A percentile compares a stretch with the other conserved stretches of the same genome.
These are phyloP conservation scores for Ophraella communa DNA, from an alignment of 2,888 invertebrate species.

Conservation along the genomic window DNA sequence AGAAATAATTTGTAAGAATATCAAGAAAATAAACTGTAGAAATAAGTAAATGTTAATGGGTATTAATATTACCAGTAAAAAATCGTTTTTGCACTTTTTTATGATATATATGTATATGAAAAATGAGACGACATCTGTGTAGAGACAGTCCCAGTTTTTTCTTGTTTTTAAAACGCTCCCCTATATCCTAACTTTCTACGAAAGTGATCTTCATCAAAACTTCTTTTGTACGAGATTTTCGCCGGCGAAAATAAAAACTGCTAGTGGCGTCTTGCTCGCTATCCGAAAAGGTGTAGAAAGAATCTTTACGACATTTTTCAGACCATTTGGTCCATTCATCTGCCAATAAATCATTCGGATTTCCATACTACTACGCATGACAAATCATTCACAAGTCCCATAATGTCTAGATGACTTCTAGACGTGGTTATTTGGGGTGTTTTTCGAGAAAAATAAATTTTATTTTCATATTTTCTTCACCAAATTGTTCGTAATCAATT, in stretches of 20 bases:
- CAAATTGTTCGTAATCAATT: conserved; percentile 12
- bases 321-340: conserved; percentile 53
- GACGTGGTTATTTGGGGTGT: conserved; percentile 36
- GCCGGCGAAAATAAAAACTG: conserved; percentile 26
- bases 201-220: conserved; percentile 32
- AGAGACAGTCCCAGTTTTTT: too few species aligned
- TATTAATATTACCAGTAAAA: too few species aligned
- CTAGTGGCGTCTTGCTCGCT: conserved; percentile 30
- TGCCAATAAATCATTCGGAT: conserved; percentile 50
- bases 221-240: conserved; percentile 29
- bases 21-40: too few species aligned
- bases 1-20: too few species aligned
- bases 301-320: conserved; percentile 50
- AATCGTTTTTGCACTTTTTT: too few species aligned
- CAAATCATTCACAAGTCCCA: conserved; percentile 48
- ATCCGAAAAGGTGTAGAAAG: conserved; percentile 32
- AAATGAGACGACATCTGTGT: too few species aligned
- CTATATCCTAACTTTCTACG: neutral
- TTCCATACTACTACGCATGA: conserved; percentile 51
- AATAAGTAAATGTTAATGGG: too few species aligned
- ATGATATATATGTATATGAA: too few species aligned
- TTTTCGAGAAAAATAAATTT: conserved; percentile 26
- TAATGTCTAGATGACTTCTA: conserved; percentile 39
- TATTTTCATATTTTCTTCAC: conserved; percentile 18
- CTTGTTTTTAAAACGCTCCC: neutral